Conservation (phyloP, 2,113 vertebrate species). For the Sterna hirundo region DNA sequence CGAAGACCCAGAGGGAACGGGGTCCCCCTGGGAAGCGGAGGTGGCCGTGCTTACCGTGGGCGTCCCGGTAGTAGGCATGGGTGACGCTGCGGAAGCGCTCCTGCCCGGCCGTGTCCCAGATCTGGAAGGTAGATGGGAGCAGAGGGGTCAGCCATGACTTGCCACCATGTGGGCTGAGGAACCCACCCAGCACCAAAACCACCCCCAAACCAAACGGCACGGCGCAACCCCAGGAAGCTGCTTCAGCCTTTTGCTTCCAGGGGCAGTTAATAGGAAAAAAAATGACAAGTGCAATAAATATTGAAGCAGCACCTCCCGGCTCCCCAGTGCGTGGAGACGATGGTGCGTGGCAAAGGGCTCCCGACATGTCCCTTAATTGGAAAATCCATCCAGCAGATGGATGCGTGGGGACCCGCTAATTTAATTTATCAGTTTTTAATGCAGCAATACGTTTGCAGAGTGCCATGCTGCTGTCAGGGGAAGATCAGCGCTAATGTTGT, state of each 20-base stretch:
- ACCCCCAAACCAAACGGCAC: rapidly evolving
- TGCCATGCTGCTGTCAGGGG: not conserved
- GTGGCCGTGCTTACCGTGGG: conserved; percentile 80
- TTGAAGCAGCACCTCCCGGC: not conserved
- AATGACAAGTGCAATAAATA: not conserved
- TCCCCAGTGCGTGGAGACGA: rapidly evolving
- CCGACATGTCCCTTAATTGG: not conserved
- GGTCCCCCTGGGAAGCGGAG: rapidly evolving
- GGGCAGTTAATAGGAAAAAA: not conserved
- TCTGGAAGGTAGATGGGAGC: conserved; percentile 62
- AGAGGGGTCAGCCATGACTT: not conserved
- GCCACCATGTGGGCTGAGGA: rapidly evolving
- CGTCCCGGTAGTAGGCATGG: conserved; percentile 90
- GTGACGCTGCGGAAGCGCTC: conserved; percentile 90
- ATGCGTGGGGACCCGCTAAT: not conserved
- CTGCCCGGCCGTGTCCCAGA: conserved; percentile 92
- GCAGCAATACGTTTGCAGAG: not conserved
- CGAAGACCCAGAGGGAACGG: rapidly evolving
- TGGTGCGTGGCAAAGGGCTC: not conserved
- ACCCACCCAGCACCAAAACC: not conserved
- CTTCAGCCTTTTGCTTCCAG: not conserved
- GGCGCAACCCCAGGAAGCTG: not conserved
- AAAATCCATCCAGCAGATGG: conserved; percentile 28
- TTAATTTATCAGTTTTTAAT: not conserved
- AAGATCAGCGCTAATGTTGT: not conserved